Percentiles rank a stretch among this genome's conserved stretches.
phyloP scores from a whole-genome alignment of 2,797 vertebrate species.

The Malurus splendens region DNA sequence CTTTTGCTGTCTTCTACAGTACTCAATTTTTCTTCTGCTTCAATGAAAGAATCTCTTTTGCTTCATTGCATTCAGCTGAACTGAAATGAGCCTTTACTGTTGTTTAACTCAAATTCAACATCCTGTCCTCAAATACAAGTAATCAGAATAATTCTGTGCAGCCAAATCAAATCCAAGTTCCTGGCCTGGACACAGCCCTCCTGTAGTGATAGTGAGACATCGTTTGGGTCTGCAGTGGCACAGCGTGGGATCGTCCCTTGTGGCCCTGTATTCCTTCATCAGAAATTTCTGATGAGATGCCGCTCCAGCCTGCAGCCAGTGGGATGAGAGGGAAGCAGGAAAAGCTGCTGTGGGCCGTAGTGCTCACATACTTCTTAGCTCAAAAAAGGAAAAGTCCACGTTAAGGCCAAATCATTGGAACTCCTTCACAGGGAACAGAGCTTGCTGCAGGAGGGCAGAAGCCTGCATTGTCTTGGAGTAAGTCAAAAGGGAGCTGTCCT shows the following conservation, averaged over 20 bases:
- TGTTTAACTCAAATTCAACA: background rate
- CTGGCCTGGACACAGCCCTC: background rate
- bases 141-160: background rate
- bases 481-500: background rate
- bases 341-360: background rate
- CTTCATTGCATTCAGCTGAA: background rate
- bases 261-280: background rate
- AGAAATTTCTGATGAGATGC: background rate
- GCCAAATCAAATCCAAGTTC: background rate
- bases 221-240: background rate
- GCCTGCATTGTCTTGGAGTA: fast-evolving
- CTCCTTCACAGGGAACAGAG: background rate
- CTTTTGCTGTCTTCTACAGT: background rate
- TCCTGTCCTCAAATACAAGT: background rate
- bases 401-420: background rate
- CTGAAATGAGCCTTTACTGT: background rate
- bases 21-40: background rate
- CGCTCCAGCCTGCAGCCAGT: background rate
- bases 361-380: background rate
- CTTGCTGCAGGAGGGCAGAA: background rate
- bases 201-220: fast-evolving
- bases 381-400: background rate
- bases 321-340: background rate
- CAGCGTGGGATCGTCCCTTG: background rate
- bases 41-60: background rate